A percentile compares a stretch with the other conserved stretches of the same genome.
phyloP scores from a whole-genome alignment of 2,113 vertebrate species.

The Gavialis gangeticus region DNA sequence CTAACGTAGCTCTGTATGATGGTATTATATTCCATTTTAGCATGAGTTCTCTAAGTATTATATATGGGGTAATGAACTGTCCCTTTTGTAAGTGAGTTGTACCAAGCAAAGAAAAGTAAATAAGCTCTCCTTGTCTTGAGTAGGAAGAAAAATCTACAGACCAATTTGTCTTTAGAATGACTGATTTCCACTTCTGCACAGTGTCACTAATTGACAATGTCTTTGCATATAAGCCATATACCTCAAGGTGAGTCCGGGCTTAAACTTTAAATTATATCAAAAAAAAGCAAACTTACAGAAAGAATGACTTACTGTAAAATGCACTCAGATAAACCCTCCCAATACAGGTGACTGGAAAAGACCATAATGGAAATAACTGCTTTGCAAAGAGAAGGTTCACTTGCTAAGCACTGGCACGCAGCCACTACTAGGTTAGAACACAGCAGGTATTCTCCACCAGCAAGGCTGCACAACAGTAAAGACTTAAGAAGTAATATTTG shows the following conservation, averaged over 20 bases:
- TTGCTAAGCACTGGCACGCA: background rate
- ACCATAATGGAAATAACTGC: background rate
- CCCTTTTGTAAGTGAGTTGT: background rate
- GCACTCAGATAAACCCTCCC: constrained; percentile 3
- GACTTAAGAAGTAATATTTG: background rate
- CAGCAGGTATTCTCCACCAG: background rate
- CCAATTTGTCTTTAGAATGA: constrained; percentile 28
- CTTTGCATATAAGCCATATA: background rate
- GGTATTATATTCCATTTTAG: background rate
- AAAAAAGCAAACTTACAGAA: background rate
- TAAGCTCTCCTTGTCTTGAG: background rate
- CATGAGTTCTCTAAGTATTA: background rate
- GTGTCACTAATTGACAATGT: constrained; percentile 48
- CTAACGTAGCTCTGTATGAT: background rate
- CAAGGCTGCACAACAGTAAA: rapidly evolving
- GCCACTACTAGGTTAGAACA: background rate
- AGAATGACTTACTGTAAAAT: constrained; percentile 19
- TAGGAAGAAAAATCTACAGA: constrained; percentile 29
- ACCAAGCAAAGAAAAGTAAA: background rate
- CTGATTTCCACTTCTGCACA: constrained; percentile 50
- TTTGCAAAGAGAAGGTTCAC: background rate
- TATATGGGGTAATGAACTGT: background rate
- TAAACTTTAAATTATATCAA: constrained; percentile 49
- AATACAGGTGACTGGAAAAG: background rate
- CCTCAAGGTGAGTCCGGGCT: background rate